Conservation (phyloP, 1,140 invertebrate genomes). For the Ditylenchus dipsaci region DNA sequence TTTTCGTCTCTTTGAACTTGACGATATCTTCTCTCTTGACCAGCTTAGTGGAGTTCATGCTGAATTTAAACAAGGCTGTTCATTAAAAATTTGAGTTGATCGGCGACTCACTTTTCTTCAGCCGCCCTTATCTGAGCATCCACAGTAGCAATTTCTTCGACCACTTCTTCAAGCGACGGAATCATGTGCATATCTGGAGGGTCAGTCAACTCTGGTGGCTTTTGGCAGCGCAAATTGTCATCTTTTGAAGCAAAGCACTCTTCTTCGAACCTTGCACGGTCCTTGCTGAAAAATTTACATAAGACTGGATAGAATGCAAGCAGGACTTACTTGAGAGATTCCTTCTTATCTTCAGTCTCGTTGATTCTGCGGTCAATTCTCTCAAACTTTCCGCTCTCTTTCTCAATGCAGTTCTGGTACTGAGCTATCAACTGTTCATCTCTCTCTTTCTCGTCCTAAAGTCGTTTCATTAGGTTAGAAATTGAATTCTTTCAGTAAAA, state of each 20-base stretch:
- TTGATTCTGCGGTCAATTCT: neutral
- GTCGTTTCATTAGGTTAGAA: no score
- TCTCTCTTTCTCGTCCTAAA: neutral
- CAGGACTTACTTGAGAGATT: neutral
- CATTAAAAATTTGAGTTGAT: neutral
- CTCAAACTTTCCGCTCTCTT: neutral
- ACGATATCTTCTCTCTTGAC: neutral
- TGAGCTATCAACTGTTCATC: neutral
- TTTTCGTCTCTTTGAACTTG: neutral
- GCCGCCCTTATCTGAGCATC: neutral
- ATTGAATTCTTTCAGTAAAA: neutral
- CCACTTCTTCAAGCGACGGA: neutral
- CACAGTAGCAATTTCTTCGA: neutral
- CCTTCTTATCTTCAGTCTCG: neutral
- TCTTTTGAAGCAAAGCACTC: neutral
- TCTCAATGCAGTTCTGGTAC: neutral
- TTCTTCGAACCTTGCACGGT: neutral
- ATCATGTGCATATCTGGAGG: slow-evolving; percentile 20
- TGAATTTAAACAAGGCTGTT: neutral
- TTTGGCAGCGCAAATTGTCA: slow-evolving; percentile 6
- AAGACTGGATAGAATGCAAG: neutral
- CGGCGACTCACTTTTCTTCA: neutral
- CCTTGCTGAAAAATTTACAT: neutral
- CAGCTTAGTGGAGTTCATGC: neutral
- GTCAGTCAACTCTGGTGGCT: neutral